Conservation (phyloP, 2,113 vertebrate genomes). For the Pseudonaja textilis region DNA sequence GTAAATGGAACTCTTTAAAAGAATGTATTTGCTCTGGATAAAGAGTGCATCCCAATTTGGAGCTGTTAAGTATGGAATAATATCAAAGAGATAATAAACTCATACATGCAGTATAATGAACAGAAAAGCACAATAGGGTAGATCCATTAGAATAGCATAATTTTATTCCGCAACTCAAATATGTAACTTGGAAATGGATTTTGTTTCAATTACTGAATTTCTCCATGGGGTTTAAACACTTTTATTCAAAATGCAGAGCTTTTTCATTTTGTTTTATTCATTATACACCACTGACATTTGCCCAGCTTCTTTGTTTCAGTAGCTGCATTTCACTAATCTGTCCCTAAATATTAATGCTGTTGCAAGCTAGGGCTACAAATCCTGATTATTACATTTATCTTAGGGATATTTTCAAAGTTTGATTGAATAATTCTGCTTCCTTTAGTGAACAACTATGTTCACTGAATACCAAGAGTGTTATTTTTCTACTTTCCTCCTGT, state of each 20-base stretch:
- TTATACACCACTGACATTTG: conserved; percentile 50
- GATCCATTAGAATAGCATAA: conserved; percentile 72
- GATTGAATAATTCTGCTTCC: background rate
- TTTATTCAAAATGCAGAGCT: conserved; percentile 53
- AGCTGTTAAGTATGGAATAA: conserved; percentile 65
- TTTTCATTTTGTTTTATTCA: conserved; percentile 50
- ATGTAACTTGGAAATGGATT: conserved; percentile 61
- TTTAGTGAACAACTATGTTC: background rate
- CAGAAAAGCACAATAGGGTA: conserved; percentile 65
- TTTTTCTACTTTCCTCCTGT: background rate
- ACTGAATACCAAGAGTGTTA: background rate
- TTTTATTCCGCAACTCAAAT: conserved; percentile 69
- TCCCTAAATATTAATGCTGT: conserved; percentile 4
- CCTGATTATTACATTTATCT: conserved; percentile 16
- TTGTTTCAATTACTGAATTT: conserved; percentile 68
- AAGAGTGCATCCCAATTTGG: conserved; percentile 63
- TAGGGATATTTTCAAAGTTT: conserved; percentile 26
- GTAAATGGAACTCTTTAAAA: conserved; percentile 61
- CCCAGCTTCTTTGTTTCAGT: conserved; percentile 35
- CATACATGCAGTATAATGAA: conserved; percentile 64
- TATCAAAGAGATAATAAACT: conserved; percentile 68
- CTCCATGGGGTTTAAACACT: conserved; percentile 54
- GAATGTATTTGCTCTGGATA: conserved; percentile 48
- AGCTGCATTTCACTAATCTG: conserved; percentile 34
- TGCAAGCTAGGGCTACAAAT: background rate